A percentile compares a stretch with the other conserved stretches of the same genome.
phyloP scores from a whole-genome alignment of 2,888 invertebrate species.

The Lumbricus terrestris region DNA sequence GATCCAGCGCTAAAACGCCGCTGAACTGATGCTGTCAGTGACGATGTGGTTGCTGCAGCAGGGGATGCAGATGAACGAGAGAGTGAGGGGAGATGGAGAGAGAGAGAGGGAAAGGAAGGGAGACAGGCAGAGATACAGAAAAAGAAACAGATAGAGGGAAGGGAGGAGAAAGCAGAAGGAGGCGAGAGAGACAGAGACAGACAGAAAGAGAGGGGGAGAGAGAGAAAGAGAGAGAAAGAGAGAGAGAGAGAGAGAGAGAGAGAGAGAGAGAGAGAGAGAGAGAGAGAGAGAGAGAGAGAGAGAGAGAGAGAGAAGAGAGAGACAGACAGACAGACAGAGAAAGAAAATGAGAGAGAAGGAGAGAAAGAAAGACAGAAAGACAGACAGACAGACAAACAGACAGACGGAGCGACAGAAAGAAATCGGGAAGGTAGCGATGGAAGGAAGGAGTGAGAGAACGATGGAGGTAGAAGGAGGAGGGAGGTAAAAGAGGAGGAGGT shows the following conservation, averaged over 20 bases:
- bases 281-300: slow-evolving; percentile 12
- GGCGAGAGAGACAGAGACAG: too few relatives aligned
- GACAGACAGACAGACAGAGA: too few relatives aligned
- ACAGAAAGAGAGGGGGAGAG: too few relatives aligned
- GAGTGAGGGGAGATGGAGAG: neutral
- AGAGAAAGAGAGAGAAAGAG: neutral
- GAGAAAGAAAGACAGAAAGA: neutral
- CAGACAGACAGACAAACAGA: too few relatives aligned
- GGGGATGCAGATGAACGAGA: neutral
- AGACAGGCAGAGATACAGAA: neutral
- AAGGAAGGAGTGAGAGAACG: neutral
- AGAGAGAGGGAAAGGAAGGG: neutral
- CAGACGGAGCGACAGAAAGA: neutral
- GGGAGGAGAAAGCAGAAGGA: neutral
- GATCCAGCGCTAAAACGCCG: neutral
- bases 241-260: neutral
- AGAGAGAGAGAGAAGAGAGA: neutral
- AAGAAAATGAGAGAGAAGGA: neutral
- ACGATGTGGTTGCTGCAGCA: neutral
- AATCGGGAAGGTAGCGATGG: neutral
- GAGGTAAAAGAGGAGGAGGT: neutral
- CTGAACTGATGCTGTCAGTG: neutral
- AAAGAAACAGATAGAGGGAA: neutral
- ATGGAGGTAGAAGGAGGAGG: neutral
- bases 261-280: neutral